These are phyloP conservation scores for Thereuonema tuberculata DNA, from an alignment of 1,140 invertebrate genomes.

Conservation along the genomic window DNA sequence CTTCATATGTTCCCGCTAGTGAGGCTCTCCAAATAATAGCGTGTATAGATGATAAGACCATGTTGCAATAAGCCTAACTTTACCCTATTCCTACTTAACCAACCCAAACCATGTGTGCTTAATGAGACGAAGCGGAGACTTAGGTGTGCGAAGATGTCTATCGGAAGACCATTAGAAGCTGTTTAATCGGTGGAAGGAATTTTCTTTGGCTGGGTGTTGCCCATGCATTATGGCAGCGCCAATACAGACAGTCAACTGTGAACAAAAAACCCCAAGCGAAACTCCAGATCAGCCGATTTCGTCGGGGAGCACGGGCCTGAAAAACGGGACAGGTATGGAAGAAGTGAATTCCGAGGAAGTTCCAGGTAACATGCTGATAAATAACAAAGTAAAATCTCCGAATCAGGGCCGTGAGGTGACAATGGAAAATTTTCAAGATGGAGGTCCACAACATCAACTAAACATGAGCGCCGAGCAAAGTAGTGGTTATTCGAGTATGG, in stretches of 20 bases:
- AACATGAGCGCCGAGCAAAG: constrained; percentile 1
- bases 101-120: neutral
- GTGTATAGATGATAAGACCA: constrained; percentile 5
- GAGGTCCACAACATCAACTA: neutral
- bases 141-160: neutral
- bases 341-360: neutral
- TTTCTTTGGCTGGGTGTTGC: constrained; percentile 5
- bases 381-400: constrained; percentile 7
- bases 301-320: neutral
- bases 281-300: neutral
- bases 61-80: constrained; percentile 4
- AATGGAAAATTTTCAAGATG: constrained; percentile 13
- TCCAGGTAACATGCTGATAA: neutral
- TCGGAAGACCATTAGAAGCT: neutral
- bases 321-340: constrained; percentile 3
- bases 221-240: constrained; percentile 6
- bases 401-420: constrained; percentile 7
- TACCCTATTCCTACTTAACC: neutral
- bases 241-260: constrained; percentile 5
- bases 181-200: neutral
- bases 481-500: neutral
- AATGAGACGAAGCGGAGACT: neutral
- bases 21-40: constrained; percentile 5
- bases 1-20: constrained; percentile 6
- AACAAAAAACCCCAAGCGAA: constrained; percentile 5